Evolutionary conservation across 2,888 invertebrate species (phyloP).

Genomic region (Caradrina clavipalpis): DNA sequence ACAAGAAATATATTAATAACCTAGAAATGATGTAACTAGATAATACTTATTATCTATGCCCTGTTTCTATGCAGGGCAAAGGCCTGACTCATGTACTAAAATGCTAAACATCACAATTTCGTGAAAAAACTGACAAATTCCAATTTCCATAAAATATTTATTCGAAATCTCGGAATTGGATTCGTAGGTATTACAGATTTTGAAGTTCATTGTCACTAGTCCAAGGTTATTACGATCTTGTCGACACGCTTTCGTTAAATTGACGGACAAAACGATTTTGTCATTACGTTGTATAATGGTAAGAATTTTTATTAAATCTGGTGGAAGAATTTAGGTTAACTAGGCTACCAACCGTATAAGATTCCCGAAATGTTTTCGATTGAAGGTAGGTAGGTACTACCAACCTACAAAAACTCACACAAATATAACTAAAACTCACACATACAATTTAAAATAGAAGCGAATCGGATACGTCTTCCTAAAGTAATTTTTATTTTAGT

Average conservation of each 20-base stretch:
- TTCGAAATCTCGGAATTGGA: conserved; percentile 47
- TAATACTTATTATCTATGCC: background rate
- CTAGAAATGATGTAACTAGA: background rate
- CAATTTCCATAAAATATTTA: conserved; percentile 40
- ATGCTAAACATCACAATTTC: conserved; percentile 15
- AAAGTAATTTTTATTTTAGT: background rate
- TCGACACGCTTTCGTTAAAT: conserved; percentile 61
- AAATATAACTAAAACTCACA: too few relatives aligned
- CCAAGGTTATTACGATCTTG: conserved; percentile 60
- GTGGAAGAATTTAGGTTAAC: conserved; percentile 21
- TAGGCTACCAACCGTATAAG: background rate
- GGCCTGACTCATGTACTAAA: conserved; percentile 4
- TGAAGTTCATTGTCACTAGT: conserved; percentile 63
- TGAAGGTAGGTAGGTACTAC: too few relatives aligned
- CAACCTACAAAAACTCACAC: too few relatives aligned
- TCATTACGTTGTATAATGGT: conserved; percentile 57
- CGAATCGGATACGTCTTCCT: too few relatives aligned
- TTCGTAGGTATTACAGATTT: conserved; percentile 46
- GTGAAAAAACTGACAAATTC: conserved; percentile 26
- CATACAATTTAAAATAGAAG: too few relatives aligned
- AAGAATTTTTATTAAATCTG: conserved; percentile 38
- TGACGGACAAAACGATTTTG: conserved; percentile 57
- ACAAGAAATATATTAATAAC: background rate
- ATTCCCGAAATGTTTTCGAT: too few relatives aligned
- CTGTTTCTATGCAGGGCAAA: background rate